Evolutionary conservation across 2,797 vertebrate genomes (phyloP), one percentile per base, ranked within the genome.

Genomic region (Crocodylus rhombifer): DNA sequence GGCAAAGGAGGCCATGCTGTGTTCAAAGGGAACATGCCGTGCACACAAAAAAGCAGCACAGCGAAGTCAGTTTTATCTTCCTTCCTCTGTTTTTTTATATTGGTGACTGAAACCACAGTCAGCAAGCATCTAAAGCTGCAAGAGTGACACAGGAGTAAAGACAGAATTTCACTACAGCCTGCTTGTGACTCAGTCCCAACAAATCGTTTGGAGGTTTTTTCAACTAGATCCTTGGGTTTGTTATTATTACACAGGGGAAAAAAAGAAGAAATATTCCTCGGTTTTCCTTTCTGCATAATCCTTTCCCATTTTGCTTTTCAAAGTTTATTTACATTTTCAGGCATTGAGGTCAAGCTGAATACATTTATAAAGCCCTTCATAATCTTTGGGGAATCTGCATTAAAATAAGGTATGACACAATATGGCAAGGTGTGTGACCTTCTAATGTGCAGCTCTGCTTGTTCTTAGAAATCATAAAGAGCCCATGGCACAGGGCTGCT

Each of bases 121-220:
- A 56, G 73, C 61, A 79, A 15, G 14, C 26, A 67, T 76, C 60
- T 88, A 2, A 92, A 28, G 88, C 84, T 63, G 89, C 2, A 5
- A 11, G 77, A 87, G 77, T 63, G 69, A 65, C 92, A 80, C 91
- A 86, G 93, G 55, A 77, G 91, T 2, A 5, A 42, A 91, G 85
- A 91, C 94, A 94, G 92, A 69, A 65, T 92, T 91, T 90, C 67
- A 77, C 87, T 84, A 92, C 95, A 83, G 73, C 76, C 87, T 3
- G 86, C 1, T 86, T 86, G 80, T 96, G 96, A 97, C 94, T 97
- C 97, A 96, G 86, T 83, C 62, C 74, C 0, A 20, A 88, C 97
- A 95, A 97, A 95, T 97, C 96, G 96, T 78, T 55, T 87, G 82
- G 82, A 17, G 30, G 18, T 86, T 90, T 88, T 93, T 88, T 82